Evolutionary conservation across 2,888 invertebrate genomes (phyloP), one percentile per base, ranked within the genome.

Genomic region (Entomobrya multifasciata): DNA sequence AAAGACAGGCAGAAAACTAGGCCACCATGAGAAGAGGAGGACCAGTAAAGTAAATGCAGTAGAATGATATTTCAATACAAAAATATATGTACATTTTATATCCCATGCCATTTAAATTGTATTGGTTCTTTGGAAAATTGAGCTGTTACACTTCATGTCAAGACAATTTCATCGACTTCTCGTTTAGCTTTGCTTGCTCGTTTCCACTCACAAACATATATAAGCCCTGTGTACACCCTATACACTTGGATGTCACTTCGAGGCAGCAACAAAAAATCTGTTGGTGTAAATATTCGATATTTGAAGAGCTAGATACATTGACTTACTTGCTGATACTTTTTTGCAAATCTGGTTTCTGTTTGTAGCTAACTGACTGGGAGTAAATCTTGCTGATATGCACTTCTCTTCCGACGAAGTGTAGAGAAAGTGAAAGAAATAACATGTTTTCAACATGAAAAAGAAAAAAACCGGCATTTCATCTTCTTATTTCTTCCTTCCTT

Each of bases 91-190:
- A n/a, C n/a, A n/a, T n/a, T n/a, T n/a, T n/a, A n/a, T n/a, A 70
- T 47, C 17, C 41, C 41, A 20, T 47, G 70, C 25, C 47, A 47
- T 70, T 70, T 70, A 70, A 47, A 70, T 47, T 70, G 25, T 47
- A 44, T 44, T 70, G 36, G 36, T 20, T 52, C 30, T 8, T 55
- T 55, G 30, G 49, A 83, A 83, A 76, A 76, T 83, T 62, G 82
- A 76, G 76, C 65, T 83, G 74, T 82, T 82, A 72, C 74, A 67
- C 65, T 70, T 81, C 49, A 74, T 62, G 62, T 83, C 76, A 74
- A 47, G 57, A 82, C 76, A 30, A 76, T 83, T 62, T 30, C 44
- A 81, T 72, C 44, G 70, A 81, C 67, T 70, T 1, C 22, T 57
- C n/a, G n/a, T n/a, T n/a, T n/a, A n/a, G n/a, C n/a, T 77, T 57